Percentiles rank a stretch among this genome's conserved stretches.
phyloP scores from a whole-genome alignment of 2,888 invertebrate genomes.

The Papilio gigon region DNA sequence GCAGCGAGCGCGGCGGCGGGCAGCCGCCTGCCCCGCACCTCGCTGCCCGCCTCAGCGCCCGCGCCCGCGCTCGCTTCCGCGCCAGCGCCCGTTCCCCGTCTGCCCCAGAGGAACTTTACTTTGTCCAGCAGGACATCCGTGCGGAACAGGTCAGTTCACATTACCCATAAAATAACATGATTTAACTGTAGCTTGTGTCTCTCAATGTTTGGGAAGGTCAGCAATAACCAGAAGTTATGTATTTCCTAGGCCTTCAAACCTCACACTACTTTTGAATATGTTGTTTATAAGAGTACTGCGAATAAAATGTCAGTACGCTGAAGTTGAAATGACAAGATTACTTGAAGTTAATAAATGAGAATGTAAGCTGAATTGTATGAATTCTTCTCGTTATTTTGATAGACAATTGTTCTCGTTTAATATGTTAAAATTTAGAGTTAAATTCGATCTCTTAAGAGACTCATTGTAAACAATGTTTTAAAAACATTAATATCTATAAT shows the following conservation, averaged over 20 bases:
- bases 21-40: constrained; percentile 72
- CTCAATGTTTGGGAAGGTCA: constrained; percentile 13
- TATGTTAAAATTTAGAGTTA: not conserved
- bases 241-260: constrained; percentile 7
- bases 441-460: not conserved
- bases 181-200: not conserved
- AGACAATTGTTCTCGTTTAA: not conserved
- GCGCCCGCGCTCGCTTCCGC: constrained; percentile 84
- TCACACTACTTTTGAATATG: not conserved
- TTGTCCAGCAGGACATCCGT: constrained; percentile 73
- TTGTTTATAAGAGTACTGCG: not conserved
- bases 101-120: constrained; percentile 75
- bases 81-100: constrained; percentile 81
- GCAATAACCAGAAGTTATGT: constrained; percentile 22
- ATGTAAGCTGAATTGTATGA: not conserved
- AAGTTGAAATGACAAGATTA: not conserved
- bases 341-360: not conserved
- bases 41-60: constrained; percentile 80
- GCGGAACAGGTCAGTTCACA: constrained; percentile 74
- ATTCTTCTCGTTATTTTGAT: not conserved
- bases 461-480: not conserved
- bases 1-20: constrained; percentile 73
- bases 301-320: too few relatives aligned
- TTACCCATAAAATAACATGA: constrained; percentile 16
- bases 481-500: not conserved